Conservation (phyloP, 2,113 vertebrate genomes). For the Haplotaxodon microlepis region DNA sequence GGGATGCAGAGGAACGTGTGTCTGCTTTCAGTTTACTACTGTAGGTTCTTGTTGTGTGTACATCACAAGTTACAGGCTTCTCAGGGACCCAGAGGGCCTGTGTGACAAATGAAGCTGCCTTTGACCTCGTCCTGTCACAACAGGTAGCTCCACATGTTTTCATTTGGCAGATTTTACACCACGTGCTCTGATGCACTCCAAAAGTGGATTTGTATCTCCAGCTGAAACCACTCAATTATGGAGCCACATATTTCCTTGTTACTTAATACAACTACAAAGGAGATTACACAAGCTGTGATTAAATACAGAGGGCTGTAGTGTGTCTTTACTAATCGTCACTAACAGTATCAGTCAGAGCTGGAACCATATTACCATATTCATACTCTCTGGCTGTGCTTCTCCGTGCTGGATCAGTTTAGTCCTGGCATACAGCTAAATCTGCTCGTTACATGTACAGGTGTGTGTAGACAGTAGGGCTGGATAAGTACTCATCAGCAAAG, state of each 20-base stretch:
- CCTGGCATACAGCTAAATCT: not conserved
- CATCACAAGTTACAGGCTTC: not conserved
- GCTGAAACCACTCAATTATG: not conserved
- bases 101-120: not conserved
- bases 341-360: not conserved
- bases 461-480: not conserved
- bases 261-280: not conserved
- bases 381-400: not conserved
- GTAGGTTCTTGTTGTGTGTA: not conserved
- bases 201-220: not conserved
- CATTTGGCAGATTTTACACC: not conserved
- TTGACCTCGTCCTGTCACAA: not conserved
- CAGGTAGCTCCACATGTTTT: not conserved
- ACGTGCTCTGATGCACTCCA: not conserved
- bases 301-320: not conserved
- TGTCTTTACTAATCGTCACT: not conserved
- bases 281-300: not conserved
- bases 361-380: not conserved
- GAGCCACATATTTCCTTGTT: not conserved
- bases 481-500: constrained; percentile 16
- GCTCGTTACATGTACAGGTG: not conserved
- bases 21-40: not conserved
- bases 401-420: not conserved
- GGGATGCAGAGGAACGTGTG: not conserved
- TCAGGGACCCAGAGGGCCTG: not conserved